Conservation (phyloP, 2,113 vertebrate genomes). For the Natator depressus region DNA sequence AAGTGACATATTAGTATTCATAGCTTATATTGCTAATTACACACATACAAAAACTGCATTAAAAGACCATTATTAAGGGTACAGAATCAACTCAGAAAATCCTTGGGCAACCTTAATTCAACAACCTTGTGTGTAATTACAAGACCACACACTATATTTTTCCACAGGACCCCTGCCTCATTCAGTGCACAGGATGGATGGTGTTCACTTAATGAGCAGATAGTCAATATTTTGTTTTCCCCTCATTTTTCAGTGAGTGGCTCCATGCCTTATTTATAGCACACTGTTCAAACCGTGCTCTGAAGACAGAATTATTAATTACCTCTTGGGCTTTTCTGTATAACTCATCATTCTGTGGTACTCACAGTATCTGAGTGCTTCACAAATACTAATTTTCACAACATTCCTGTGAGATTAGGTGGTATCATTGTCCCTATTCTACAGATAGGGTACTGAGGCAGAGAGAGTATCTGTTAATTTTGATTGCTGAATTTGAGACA, state of each 20-base stretch:
- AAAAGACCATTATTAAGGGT: neutral
- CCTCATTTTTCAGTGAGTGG: neutral
- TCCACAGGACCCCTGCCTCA: neutral
- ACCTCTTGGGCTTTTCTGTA: neutral
- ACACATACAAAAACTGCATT: neutral
- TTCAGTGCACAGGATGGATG: neutral
- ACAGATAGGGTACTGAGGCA: neutral
- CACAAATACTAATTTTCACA: neutral
- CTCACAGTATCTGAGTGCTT: neutral
- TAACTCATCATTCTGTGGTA: neutral
- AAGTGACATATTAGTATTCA: neutral
- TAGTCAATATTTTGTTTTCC: neutral
- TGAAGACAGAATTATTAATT: neutral
- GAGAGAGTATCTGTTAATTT: neutral
- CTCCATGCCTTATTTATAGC: neutral
- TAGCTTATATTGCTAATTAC: neutral
- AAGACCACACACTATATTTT: neutral
- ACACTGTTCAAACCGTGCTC: neutral
- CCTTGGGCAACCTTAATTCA: neutral
- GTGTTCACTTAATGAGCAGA: neutral
- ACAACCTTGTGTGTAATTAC: neutral
- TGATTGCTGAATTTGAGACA: neutral
- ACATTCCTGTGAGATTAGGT: neutral
- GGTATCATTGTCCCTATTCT: neutral
- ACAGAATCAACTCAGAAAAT: neutral